Base-by-base conservation (phyloP, 2,888 invertebrate species). In the Heterodera filipjevi region DNA sequence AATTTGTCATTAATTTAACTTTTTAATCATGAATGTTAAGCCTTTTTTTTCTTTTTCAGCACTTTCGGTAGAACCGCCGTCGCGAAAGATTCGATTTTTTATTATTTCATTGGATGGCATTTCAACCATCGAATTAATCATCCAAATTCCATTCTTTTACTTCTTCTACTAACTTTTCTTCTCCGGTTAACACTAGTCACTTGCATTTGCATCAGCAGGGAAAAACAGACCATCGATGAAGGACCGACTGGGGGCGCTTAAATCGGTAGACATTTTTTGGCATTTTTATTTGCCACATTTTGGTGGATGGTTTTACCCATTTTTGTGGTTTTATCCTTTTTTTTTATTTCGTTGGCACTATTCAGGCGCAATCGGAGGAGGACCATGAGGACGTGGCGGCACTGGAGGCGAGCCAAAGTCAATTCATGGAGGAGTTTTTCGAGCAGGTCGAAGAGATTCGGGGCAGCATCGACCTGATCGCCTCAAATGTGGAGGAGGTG, bases 391-490 rank as follows among this genome's bases (percentile, higher is more conserved):
- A 88, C 80, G 88, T 88, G 71, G 87, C 86, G 75, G 86, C 86
- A 73, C 80, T 89, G 84, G 87, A 89, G 76, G 86, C 85, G 39
- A 85, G 84, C 71, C 87, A 88, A 80, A 86, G 87, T 71, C 87
- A 88, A 72, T 97, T 95, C 92, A 98, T 99, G 97, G 97, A 98
- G 91, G 97, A 97, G 98, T 99, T 99, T 92, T 99, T 99, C 92
- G 95, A 95, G 91, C 98, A 95, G 95, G 97, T 98, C 91, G 98
- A 99, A 92, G 98, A 99, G 92, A 98, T 99, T 91, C 94, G 98
- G 89, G 96, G 95, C 92, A 98, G 97, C 95, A 98, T 99, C 92
- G 98, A 99, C 91, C 95, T 95, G 92, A 98, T 99, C 90, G 96
- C 97, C 91, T 94, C 94, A 89, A 98, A 97, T 93, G 99, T 99